Base-by-base conservation (phyloP, 2,888 invertebrate genomes). In the Tiliacea aurago region DNA sequence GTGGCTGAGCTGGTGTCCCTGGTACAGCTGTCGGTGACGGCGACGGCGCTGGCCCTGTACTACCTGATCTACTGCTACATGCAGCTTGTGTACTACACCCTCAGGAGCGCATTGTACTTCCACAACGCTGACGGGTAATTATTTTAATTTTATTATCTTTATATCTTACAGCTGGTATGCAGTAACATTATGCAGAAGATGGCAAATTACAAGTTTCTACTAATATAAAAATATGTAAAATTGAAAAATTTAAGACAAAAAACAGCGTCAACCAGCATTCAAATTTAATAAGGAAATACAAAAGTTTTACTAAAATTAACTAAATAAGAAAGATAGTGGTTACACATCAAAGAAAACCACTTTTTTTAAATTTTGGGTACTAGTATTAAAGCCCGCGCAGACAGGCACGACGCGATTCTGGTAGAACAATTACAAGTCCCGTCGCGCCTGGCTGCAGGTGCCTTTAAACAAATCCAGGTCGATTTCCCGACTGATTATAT, bases 61-160 rank as follows among this genome's bases (percentile, higher is more conserved):
- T 96, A 96, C 87, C 87, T 96, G 49, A 92, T 96, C 74, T 95
- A 93, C 84, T 94, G 94, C 81, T 96, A 96, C 80, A 95, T 96
- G 95, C 95, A 96, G 68, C 89, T 96, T 0, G 88, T 96, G 0
- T 96, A 96, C 86, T 94, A 90, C 80, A 91, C 91, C 3, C 86
- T 96, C 1, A 88, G 91, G 66, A 92, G 93, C 49, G 95, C 93
- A 0, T 82, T 96, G 51, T 96, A 92, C 87, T 96, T 96, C 81
- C 95, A 94, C 78, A 90, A 95, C 53, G 95, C 96, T 85, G 96
- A 96, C 70, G 93, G 94, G 96, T 95, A 74, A 4, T 15, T 10
- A 15, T 33, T 33, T 15, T 13, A 47, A 18, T 41, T 41, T 41
- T 10, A 10, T 41, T 15, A 2, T 10, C 10, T 43, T 62, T 13